Base-by-base conservation (phyloP, 2,888 invertebrate genomes). In the Crocallis elinguaria region DNA sequence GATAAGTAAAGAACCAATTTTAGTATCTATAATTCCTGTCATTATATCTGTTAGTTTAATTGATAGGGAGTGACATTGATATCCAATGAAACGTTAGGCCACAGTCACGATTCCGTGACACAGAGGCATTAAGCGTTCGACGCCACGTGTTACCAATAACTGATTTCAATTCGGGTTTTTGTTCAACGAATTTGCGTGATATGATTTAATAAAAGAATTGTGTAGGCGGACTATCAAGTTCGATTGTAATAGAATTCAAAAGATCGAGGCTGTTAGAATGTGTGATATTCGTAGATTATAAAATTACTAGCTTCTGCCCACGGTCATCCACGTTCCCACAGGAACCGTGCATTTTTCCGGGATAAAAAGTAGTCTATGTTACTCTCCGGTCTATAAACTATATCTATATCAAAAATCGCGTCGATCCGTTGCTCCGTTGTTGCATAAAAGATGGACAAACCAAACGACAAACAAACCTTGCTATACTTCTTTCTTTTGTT, bases 101-200 rank as follows among this genome's bases (percentile, higher is more conserved):
- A 52, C 41, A 56, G 58, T 43, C 54, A 60, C 49, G 53, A 39
- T 36, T 50, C 41, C 62, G 60, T 64, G 64, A 58, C 54, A 54
- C 48, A 17, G 38, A 39, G 37, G 13, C 49, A 46, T 53, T 49
- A 45, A 38, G 7, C 21, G 17, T 9, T 16, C 35, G 36, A 37
- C 23, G 27, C 54, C 62, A 60, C 62, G 64, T 64, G 58, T 49
- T 46, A 25, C 13, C 42, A 46, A 60, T 62, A 64, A 56, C 53
- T 44, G 27, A 49, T 55, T 56, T 54, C 54, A 43, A 60, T 55
- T 53, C 53, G 25, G 30, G 35, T 60, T 61, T 57, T 59, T 61
- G 48, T 61, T 51, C 52, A 52, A 60, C 54, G 46, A 49, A 48
- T 52, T 60, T 54, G 60, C 64, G 64, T 64, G 64, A 58, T 64